A percentile compares a stretch with the other conserved stretches of the same genome.
Evolutionary conservation across 2,888 invertebrate genomes (phyloP).

Genomic region (Resseliella maxima): DNA sequence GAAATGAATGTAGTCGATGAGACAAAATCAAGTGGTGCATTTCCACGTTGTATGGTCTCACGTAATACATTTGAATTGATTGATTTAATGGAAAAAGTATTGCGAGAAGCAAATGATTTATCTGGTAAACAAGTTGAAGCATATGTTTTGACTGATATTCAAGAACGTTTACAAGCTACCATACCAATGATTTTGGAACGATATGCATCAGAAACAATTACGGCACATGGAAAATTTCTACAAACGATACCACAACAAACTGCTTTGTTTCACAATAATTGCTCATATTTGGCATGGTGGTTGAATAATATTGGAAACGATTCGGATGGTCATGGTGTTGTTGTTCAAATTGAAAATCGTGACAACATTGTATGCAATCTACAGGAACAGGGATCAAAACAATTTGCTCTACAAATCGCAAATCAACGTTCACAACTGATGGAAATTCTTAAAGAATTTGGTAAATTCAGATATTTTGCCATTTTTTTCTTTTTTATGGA

Average conservation of each 20-base stretch:
- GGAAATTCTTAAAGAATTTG: constrained; percentile 80
- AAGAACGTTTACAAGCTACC: constrained; percentile 76
- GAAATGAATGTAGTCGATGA: constrained; percentile 71
- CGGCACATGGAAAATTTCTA: constrained; percentile 82
- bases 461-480: constrained; percentile 65
- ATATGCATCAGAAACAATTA: constrained; percentile 82
- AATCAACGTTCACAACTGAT: constrained; percentile 81
- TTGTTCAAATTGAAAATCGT: constrained; percentile 71
- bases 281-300: constrained; percentile 88
- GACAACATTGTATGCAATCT: constrained; percentile 76
- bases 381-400: constrained; percentile 75
- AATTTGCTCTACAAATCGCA: constrained; percentile 79
- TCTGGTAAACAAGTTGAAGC: not conserved
- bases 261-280: constrained; percentile 92
- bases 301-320: constrained; percentile 72
- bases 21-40: constrained; percentile 59
- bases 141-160: constrained; percentile 63
- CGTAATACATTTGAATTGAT: constrained; percentile 67
- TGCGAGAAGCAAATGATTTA: constrained; percentile 62
- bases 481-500: not conserved
- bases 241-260: constrained; percentile 86
- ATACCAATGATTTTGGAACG: constrained; percentile 79
- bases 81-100: constrained; percentile 65
- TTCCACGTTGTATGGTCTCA: constrained; percentile 67
- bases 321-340: constrained; percentile 61